These are phyloP conservation scores for Coilia nasus DNA, from an alignment of 2,797 vertebrate genomes.

Conservation along the genomic window DNA sequence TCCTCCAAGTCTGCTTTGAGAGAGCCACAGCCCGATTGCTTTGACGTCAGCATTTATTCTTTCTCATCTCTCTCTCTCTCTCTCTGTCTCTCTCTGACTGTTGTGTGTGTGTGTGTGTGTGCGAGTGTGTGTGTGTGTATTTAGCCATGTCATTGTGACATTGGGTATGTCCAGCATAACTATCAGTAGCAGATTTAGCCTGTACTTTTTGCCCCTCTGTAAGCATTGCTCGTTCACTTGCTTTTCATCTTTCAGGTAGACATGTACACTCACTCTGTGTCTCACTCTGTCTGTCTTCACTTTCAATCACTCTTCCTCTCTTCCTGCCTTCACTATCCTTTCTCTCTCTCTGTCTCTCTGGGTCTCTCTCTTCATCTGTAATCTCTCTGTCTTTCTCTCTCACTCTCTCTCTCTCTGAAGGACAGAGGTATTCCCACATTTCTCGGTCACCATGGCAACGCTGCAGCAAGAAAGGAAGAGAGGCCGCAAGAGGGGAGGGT, in stretches of 20 bases:
- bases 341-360: background rate
- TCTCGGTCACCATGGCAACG: constrained; percentile 77
- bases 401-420: constrained; percentile 69
- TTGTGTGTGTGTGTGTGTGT: background rate
- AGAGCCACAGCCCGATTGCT: background rate
- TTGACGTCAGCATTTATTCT: constrained; percentile 19
- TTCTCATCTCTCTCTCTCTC: background rate
- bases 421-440: constrained; percentile 82
- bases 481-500: constrained; percentile 56
- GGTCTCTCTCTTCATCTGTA: constrained; percentile 15
- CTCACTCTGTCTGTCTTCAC: background rate
- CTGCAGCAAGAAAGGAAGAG: constrained; percentile 76
- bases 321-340: background rate
- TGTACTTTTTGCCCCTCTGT: background rate
- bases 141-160: background rate
- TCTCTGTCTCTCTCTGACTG: constrained; percentile 33
- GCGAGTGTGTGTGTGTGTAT: constrained; percentile 41
- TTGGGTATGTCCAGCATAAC: background rate
- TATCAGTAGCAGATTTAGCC: background rate
- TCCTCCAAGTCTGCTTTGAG: background rate
- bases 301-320: too few species aligned
- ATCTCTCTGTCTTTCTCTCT: constrained; percentile 21
- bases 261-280: too few species aligned
- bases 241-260: background rate
- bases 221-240: background rate